Evolutionary conservation across 2,797 vertebrate genomes (phyloP).

Genomic region (Notolepis coatsorum): DNA sequence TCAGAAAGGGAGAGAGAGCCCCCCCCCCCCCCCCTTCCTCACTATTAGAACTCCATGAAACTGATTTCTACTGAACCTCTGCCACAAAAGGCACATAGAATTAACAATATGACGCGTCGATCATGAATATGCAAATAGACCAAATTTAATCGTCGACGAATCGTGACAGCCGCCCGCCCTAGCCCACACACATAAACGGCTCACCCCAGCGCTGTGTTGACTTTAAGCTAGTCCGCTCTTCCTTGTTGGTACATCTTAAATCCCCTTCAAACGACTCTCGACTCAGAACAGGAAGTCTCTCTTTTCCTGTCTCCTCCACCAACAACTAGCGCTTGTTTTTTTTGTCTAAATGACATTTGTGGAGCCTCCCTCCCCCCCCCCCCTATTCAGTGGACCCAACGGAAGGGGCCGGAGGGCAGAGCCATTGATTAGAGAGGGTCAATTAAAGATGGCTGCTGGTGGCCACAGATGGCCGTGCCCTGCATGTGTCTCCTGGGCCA

Average conservation of each 20-base stretch:
- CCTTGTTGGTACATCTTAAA: constrained; percentile 30
- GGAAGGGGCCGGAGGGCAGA: constrained; percentile 12
- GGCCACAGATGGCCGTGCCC: constrained; percentile 10
- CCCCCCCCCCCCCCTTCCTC: too few species aligned
- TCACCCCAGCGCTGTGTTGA: constrained; percentile 3
- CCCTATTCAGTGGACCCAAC: constrained; percentile 14
- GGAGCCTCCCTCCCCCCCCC: background rate
- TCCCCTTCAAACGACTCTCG: constrained; percentile 6
- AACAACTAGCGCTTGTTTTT: background rate
- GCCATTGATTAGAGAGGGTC: constrained; percentile 25
- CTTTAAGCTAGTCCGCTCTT: constrained; percentile 34
- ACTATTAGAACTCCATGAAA: too few species aligned
- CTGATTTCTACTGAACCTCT: too few species aligned
- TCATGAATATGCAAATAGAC: too few species aligned
- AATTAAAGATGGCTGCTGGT: constrained; percentile 27
- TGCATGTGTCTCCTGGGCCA: constrained; percentile 17
- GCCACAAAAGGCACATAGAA: too few species aligned
- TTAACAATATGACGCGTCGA: too few species aligned
- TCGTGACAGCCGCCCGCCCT: too few species aligned
- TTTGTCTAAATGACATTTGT: background rate
- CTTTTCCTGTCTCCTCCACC: constrained; percentile 9
- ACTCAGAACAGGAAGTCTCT: constrained; percentile 13
- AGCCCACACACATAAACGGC: too few species aligned
- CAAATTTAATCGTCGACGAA: too few species aligned
- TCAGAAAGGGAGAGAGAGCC: too few species aligned